phyloP scores from a whole-genome alignment of 2,797 vertebrate genomes.

The Megaceryle alcyon region DNA sequence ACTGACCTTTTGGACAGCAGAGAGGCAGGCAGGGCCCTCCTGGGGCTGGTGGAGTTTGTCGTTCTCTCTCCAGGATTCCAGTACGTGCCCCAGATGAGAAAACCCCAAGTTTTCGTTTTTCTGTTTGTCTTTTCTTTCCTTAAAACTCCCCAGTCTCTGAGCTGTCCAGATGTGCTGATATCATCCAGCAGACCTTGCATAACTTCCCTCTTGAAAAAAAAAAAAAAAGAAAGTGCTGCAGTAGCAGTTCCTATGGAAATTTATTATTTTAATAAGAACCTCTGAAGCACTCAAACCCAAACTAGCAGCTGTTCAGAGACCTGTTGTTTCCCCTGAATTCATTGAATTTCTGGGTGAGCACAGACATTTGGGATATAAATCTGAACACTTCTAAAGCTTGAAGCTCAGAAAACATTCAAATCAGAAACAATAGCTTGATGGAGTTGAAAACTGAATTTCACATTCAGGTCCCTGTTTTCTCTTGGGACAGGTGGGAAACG shows the following conservation, averaged over 20 bases:
- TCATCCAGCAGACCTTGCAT: constrained; percentile 25
- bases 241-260: constrained; percentile 57
- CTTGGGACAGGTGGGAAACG: background rate
- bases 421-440: background rate
- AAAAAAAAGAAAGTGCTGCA: background rate
- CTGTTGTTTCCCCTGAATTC: constrained; percentile 21
- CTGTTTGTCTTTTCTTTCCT: background rate
- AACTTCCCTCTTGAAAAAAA: background rate
- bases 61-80: background rate
- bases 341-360: constrained; percentile 49
- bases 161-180: constrained; percentile 51
- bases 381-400: background rate
- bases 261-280: constrained; percentile 67
- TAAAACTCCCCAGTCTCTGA: background rate
- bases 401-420: background rate
- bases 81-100: background rate
- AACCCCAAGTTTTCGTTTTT: background rate
- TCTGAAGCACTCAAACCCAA: constrained; percentile 35
- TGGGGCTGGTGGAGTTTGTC: background rate
- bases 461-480: background rate
- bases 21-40: background rate
- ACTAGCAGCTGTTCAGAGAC: constrained; percentile 63
- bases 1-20: background rate
- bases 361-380: constrained; percentile 11
- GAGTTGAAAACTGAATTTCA: constrained; percentile 16